Percentiles rank a stretch among this genome's conserved stretches.
These are phyloP conservation scores for Paramormyrops hopkinsi DNA, from an alignment of 2,797 vertebrate genomes.

Conservation along the genomic window DNA sequence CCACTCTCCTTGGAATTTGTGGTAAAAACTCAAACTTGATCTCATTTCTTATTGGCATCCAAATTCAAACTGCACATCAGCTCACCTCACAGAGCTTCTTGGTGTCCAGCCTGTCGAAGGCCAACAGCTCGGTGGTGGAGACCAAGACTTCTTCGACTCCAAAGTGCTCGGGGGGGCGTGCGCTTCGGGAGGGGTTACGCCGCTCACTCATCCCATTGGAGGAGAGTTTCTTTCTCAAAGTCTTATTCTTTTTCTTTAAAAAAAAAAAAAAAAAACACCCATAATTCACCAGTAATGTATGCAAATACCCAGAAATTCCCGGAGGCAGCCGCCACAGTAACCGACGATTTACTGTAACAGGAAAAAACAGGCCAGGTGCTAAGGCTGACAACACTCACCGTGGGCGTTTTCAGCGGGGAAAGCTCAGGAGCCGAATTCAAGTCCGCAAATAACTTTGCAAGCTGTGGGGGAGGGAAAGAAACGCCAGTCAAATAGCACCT, in stretches of 20 bases:
- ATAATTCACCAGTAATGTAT: background rate
- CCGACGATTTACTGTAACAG: background rate
- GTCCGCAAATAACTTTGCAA: slow-evolving; percentile 85
- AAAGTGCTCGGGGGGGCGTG: slow-evolving; percentile 88
- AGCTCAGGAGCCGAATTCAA: slow-evolving; percentile 77
- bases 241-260: slow-evolving; percentile 65
- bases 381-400: slow-evolving; percentile 59
- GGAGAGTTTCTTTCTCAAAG: slow-evolving; percentile 55
- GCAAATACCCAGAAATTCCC: background rate
- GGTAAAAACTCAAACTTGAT: background rate
- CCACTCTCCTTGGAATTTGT: background rate
- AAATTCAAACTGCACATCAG: background rate
- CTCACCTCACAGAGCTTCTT: slow-evolving; percentile 73
- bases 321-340: background rate
- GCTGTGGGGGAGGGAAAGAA: slow-evolving; percentile 54
- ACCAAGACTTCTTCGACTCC: slow-evolving; percentile 72
- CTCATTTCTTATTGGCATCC: background rate
- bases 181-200: slow-evolving; percentile 85
- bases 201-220: slow-evolving; percentile 61
- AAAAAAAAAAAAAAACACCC: background rate
- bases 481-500: background rate
- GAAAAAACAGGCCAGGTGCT: background rate
- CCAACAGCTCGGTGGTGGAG: slow-evolving; percentile 47
- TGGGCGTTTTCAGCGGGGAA: slow-evolving; percentile 60
- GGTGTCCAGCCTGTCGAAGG: slow-evolving; percentile 58